Conservation (phyloP, 1,140 invertebrate genomes). For the Phymorhynchus buccinoides region DNA sequence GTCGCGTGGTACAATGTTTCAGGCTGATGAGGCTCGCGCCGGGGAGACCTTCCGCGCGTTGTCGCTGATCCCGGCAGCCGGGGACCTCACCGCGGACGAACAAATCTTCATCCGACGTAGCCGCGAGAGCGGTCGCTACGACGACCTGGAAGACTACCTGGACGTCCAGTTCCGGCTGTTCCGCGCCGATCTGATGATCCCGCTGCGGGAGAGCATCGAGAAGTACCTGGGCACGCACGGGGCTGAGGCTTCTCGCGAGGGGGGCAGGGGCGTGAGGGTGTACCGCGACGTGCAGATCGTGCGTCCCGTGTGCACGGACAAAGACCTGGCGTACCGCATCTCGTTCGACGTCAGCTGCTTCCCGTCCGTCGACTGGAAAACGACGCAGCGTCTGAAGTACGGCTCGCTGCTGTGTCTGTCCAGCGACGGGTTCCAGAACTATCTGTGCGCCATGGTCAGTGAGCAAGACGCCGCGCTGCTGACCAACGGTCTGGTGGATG, state of each 20-base stretch:
- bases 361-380: constrained; percentile 65
- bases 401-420: constrained; percentile 84
- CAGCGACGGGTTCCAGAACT: constrained; percentile 79
- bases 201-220: constrained; percentile 71
- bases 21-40: constrained; percentile 45
- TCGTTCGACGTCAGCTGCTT: constrained; percentile 62
- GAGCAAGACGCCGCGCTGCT: constrained; percentile 75
- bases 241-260: background rate
- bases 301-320: constrained; percentile 55
- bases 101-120: constrained; percentile 77
- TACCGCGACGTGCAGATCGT: constrained; percentile 57
- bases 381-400: constrained; percentile 79
- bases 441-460: constrained; percentile 79
- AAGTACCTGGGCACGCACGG: constrained; percentile 50
- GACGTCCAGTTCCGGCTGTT: constrained; percentile 85
- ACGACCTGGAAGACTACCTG: constrained; percentile 81
- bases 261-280: background rate
- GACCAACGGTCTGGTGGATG: constrained; percentile 56
- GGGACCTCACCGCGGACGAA: constrained; percentile 61
- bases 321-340: constrained; percentile 57
- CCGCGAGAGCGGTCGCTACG: constrained; percentile 78
- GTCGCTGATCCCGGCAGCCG: constrained; percentile 60
- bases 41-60: constrained; percentile 67
- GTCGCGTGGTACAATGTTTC: constrained; percentile 9
- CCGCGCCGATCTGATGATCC: constrained; percentile 80